Evolutionary conservation across 1,140 invertebrate genomes (phyloP).

Genomic region (Drosophila lacteicornis): DNA sequence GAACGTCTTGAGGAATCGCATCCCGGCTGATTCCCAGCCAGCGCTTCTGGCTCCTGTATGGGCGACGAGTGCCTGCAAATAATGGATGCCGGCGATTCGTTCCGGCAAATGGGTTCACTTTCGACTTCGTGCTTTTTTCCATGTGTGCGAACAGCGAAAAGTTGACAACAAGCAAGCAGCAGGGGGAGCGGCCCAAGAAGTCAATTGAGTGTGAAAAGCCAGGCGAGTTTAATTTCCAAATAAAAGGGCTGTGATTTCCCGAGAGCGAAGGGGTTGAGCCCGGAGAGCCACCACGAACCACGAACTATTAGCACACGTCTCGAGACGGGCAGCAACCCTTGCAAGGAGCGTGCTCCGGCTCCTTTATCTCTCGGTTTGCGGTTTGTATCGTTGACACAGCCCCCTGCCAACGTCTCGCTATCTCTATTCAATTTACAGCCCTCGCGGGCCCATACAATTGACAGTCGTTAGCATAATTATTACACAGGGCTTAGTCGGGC

Average conservation of each 20-base stretch:
- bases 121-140: constrained; percentile 15
- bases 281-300: constrained; percentile 21
- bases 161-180: constrained; percentile 66
- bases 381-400: constrained; percentile 46
- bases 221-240: constrained; percentile 79
- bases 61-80: constrained; percentile 64
- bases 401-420: constrained; percentile 8
- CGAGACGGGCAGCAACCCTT: constrained; percentile 49
- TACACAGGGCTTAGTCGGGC: constrained; percentile 70
- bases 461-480: constrained; percentile 84
- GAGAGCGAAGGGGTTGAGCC: constrained; percentile 29
- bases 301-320: constrained; percentile 64
- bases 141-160: constrained; percentile 61
- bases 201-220: constrained; percentile 83
- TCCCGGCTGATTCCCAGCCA: background rate
- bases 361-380: constrained; percentile 66
- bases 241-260: constrained; percentile 75
- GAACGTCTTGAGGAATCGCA: constrained; percentile 24
- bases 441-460: constrained; percentile 60
- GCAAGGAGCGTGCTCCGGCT: constrained; percentile 31
- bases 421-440: constrained; percentile 65
- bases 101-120: constrained; percentile 44
- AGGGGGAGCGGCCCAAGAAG: constrained; percentile 38
- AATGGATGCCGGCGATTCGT: constrained; percentile 68
- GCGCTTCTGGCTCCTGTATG: background rate